Base-by-base conservation (phyloP, 1,140 invertebrate species). In the Drosophila guanche region DNA sequence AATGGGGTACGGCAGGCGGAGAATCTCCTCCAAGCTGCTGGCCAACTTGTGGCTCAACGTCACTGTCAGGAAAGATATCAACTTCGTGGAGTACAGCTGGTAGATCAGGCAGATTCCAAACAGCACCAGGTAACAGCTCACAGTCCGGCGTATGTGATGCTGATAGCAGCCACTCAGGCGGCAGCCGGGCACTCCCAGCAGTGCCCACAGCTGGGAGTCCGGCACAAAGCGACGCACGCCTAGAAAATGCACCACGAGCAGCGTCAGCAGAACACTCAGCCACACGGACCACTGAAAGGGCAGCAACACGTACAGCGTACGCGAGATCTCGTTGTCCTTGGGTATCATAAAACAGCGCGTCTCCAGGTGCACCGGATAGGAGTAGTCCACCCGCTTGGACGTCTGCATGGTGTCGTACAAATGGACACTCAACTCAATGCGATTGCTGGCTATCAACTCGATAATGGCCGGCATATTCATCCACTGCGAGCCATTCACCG, bases 341-440 rank as follows among this genome's bases (percentile, higher is more conserved):
- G 83, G 83, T 5, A 88, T 5, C 84, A 89, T 83, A 25, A 88
- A 83, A 27, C 83, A 89, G 0, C 84, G 66, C 0, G 33, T 42
- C 27, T 65, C 23, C 23, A 89, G 27, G 5, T 46, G 23, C 6
- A 50, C 52, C 0, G 83, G 75, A 65, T 88, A 88, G 4, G 84
- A 79, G 48, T 88, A 89, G 40, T 88, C 83, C 41, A 88, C 71
- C 2, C 16, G 1, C 0, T 0, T 29, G 27, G 48, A 53, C 0
- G 42, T 41, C 1, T 72, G 58, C 42, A 88, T 22, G 0, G 75
- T 83, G n/a, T 80, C 74, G 23, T 57, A 73, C 37, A 72, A 55
- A 45, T 88, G 84, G 8, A 84, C 78, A 45, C 84, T 89, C 7
- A 88, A 16, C 37, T 88, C 83, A 2, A 40, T 45, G 3, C 14